Percentiles rank a stretch among this genome's conserved stretches.
phyloP scores from a whole-genome alignment of 2,888 invertebrate species.

The Amblyteles armatorius region DNA sequence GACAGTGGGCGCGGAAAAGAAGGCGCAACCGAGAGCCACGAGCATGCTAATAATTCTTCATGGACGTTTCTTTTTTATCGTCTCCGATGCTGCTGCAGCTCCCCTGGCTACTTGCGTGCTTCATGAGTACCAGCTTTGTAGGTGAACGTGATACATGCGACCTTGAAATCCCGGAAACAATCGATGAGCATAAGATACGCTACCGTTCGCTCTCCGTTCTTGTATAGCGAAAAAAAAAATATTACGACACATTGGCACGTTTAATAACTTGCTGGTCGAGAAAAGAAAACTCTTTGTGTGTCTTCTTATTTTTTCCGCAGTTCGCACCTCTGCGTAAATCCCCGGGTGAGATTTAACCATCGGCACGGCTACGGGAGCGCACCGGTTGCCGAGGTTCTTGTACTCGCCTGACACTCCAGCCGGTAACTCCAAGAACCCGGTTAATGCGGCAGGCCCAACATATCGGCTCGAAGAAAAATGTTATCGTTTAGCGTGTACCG shows the following conservation, averaged over 20 bases:
- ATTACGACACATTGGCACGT: background rate
- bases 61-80: conserved; percentile 54
- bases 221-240: background rate
- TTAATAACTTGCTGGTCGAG: conserved; percentile 11
- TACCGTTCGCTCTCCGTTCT: conserved; percentile 21
- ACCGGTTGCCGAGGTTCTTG: background rate
- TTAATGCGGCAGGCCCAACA: too few species aligned
- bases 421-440: too few species aligned
- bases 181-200: conserved; percentile 54
- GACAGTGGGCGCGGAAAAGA: conserved; percentile 65
- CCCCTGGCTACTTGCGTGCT: background rate
- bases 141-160: conserved; percentile 32
- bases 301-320: background rate
- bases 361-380: background rate
- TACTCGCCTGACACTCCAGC: too few species aligned
- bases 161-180: conserved; percentile 64
- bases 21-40: conserved; percentile 46
- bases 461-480: too few species aligned
- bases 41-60: conserved; percentile 67
- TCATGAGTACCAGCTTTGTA: conserved; percentile 8
- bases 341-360: background rate
- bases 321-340: background rate
- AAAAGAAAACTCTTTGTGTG: background rate
- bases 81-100: background rate
- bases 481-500: too few species aligned